Evolutionary conservation across 1,140 invertebrate species (phyloP).

Genomic region (Matsumurasca onukii): DNA sequence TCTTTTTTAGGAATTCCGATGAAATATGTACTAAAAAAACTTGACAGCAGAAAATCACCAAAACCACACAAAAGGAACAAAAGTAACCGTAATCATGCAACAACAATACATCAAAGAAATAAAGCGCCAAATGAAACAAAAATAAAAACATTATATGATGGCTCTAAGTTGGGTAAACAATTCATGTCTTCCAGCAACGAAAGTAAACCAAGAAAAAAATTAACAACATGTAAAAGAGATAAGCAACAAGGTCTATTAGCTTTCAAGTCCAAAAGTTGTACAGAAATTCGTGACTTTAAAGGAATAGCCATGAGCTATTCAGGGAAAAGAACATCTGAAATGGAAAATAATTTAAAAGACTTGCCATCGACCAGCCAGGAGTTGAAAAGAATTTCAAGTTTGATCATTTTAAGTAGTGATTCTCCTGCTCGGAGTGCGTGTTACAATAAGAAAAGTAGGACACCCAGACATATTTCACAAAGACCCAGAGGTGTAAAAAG

Average conservation of each 20-base stretch:
- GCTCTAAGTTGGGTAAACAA: neutral
- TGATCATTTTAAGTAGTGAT: too few relatives aligned
- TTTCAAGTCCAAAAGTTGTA: slow-evolving; percentile 1
- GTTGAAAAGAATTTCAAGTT: too few relatives aligned
- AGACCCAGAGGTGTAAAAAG: too few relatives aligned
- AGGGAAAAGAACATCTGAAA: too few relatives aligned
- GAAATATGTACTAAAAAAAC: slow-evolving; percentile 9
- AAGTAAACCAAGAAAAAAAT: neutral
- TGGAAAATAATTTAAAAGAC: too few relatives aligned
- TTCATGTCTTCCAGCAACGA: neutral
- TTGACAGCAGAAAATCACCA: neutral
- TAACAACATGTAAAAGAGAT: neutral
- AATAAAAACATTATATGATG: neutral
- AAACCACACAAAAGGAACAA: neutral
- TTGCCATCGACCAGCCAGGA: too few relatives aligned
- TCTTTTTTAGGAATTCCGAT: slow-evolving; percentile 7
- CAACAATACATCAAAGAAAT: neutral
- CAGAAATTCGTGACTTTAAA: neutral
- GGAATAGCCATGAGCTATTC: slow-evolving; percentile 2
- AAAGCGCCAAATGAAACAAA: neutral
- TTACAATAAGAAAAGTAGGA: too few relatives aligned
- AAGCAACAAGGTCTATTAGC: neutral
- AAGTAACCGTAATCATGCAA: neutral
- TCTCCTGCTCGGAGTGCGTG: too few relatives aligned
- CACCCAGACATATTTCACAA: too few relatives aligned